Evolutionary conservation across 2,888 invertebrate species (phyloP), one percentile per base, ranked within the genome.

Genomic region (Bombylius discolor): DNA sequence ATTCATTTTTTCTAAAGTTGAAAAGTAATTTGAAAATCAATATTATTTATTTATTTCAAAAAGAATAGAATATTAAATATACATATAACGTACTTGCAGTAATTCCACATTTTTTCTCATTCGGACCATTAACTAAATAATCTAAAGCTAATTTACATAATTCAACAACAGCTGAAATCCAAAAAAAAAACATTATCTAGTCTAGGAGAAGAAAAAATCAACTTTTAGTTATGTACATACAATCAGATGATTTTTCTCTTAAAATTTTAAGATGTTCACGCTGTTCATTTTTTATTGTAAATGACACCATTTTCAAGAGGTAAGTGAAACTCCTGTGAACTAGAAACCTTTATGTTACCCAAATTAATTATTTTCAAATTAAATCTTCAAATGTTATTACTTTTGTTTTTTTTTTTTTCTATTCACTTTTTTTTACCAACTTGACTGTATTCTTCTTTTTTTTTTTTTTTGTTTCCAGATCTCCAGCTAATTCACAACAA

Each of bases 61-160:
- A 6, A 5, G 3, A 14, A 32, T 44, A 13, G 33, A 44, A 42
- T 42, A 31, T 31, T 47, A 12, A 14, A 44, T 11, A n/a, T n/a
- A n/a, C n/a, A n/a, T 13, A 3, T 33, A 31, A 51, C 49, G 54
- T 60, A 62, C 61, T 76, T 6, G 80, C 77, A 49, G 78, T 78
- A 31, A 73, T 71, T 46, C 66, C 71, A 62, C 81, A 82, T 31
- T 79, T 68, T 61, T 79, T 79, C 13, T 71, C 64, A 64, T 81
- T 81, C 11, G 81, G 79, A 1, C 83, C 83, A 66, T 79, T 81
- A 34, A 77, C 76, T 14, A 84, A 63, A 65, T 80, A 83, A 62
- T 83, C 82, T 47, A 79, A 71, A 5, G 81, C 77, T 49, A 81
- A 68, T 67, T 81, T 82, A 64, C 83, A 83, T 61, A 83, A 78